Conservation (phyloP, 2,888 invertebrate genomes). For the Anticlea derivata region DNA sequence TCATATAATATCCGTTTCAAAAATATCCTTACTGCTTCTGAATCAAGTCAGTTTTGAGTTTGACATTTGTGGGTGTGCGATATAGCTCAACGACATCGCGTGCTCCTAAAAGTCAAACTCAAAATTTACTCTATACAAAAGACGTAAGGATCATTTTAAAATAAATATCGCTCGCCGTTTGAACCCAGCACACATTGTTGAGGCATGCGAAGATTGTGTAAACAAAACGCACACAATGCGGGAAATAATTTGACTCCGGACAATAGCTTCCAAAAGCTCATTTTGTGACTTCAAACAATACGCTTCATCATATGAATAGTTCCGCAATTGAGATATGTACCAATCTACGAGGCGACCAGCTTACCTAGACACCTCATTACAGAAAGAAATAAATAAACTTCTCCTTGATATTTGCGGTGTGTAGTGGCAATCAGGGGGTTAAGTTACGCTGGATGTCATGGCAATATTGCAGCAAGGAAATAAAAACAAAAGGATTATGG, state of each 20-base stretch:
- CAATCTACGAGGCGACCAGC: constrained; percentile 44
- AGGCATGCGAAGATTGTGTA: background rate
- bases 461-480: constrained; percentile 66
- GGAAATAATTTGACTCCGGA: constrained; percentile 26
- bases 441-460: constrained; percentile 62
- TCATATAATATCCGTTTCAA: too few species aligned
- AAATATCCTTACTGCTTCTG: too few species aligned
- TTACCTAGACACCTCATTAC: constrained; percentile 48
- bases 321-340: constrained; percentile 44
- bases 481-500: constrained; percentile 56
- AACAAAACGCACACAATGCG: constrained; percentile 6
- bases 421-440: constrained; percentile 52
- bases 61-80: too few species aligned
- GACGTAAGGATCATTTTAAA: too few species aligned
- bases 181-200: background rate
- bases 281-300: constrained; percentile 38
- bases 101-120: too few species aligned
- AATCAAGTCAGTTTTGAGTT: too few species aligned
- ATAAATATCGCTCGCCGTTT: too few species aligned
- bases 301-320: constrained; percentile 42
- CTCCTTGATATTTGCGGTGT: constrained; percentile 42
- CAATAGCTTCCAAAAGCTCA: constrained; percentile 22
- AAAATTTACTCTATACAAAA: too few species aligned
- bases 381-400: constrained; percentile 45
- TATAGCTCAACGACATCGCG: too few species aligned